Conservation (phyloP, 2,888 invertebrate species). For the Euspilapteryx auroguttella region DNA sequence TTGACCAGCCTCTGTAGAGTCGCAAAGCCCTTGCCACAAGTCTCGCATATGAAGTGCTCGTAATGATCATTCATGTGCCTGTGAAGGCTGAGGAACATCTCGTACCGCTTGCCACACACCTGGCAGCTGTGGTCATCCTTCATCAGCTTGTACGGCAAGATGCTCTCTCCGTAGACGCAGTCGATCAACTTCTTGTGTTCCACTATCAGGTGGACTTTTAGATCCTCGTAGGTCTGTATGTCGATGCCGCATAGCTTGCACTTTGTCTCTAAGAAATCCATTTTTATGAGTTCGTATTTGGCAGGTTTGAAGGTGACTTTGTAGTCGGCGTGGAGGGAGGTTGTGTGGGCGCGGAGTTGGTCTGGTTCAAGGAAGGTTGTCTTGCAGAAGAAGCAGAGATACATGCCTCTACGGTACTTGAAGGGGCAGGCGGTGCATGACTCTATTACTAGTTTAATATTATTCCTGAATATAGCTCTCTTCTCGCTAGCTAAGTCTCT, state of each 20-base stretch:
- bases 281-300: constrained; percentile 45
- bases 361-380: constrained; percentile 39
- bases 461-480: constrained; percentile 35
- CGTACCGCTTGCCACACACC: constrained; percentile 41
- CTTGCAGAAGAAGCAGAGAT: constrained; percentile 44
- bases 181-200: constrained; percentile 33
- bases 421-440: constrained; percentile 44
- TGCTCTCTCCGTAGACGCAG: constrained; percentile 31
- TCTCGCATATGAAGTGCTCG: constrained; percentile 45
- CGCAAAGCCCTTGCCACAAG: constrained; percentile 44
- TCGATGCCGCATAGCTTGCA: constrained; percentile 31
- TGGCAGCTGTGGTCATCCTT: constrained; percentile 40
- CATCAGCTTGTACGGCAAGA: constrained; percentile 40
- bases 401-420: constrained; percentile 43
- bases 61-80: constrained; percentile 52
- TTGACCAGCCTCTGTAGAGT: constrained; percentile 43
- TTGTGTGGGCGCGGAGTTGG: constrained; percentile 35
- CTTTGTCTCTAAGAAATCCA: constrained; percentile 30
- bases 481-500: constrained; percentile 21
- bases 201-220: constrained; percentile 27
- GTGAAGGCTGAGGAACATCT: constrained; percentile 43
- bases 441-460: constrained; percentile 32
- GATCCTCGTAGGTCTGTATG: constrained; percentile 23
- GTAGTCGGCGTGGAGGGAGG: constrained; percentile 21
- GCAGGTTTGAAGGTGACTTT: constrained; percentile 26